A percentile compares a stretch with the other conserved stretches of the same genome.
Conservation (phyloP, 2,888 invertebrate genomes). For the Ellobium chinense region DNA sequence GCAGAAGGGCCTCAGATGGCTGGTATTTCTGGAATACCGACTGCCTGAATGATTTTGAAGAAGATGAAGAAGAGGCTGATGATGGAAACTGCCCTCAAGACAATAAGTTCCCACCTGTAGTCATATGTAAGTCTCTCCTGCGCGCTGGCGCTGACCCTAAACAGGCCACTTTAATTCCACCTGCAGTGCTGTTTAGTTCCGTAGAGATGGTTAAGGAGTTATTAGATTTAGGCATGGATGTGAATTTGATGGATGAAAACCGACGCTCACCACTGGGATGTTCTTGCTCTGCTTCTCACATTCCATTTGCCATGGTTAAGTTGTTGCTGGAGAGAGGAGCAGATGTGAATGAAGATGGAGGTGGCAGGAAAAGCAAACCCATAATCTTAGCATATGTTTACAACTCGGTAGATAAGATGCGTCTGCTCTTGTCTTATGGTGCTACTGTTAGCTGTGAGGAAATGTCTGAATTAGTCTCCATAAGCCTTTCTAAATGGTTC, state of each 20-base stretch:
- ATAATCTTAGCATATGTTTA: slow-evolving; percentile 72
- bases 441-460: slow-evolving; percentile 69
- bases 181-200: slow-evolving; percentile 68
- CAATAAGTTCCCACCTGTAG: slow-evolving; percentile 65
- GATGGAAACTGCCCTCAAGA: slow-evolving; percentile 39
- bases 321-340: slow-evolving; percentile 69
- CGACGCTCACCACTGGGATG: slow-evolving; percentile 70
- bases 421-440: slow-evolving; percentile 70
- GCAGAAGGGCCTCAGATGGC: slow-evolving; percentile 67
- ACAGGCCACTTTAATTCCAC: slow-evolving; percentile 69
- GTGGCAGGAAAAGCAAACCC: slow-evolving; percentile 72
- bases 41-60: slow-evolving; percentile 39
- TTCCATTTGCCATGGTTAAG: slow-evolving; percentile 62
- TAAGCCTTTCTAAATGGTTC: slow-evolving; percentile 71
- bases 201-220: slow-evolving; percentile 64
- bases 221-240: slow-evolving; percentile 70
- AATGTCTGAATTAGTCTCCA: slow-evolving; percentile 70
- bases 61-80: neutral
- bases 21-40: slow-evolving; percentile 71
- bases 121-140: slow-evolving; percentile 67
- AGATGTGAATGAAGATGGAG: slow-evolving; percentile 70
- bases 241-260: slow-evolving; percentile 72
- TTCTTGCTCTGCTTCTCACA: slow-evolving; percentile 65
- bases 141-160: slow-evolving; percentile 64
- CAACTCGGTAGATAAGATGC: slow-evolving; percentile 72